Percentiles rank a stretch among this genome's conserved stretches.
Conservation (phyloP, 2,113 vertebrate genomes). For the Ptilorrhoa leucosticta region DNA sequence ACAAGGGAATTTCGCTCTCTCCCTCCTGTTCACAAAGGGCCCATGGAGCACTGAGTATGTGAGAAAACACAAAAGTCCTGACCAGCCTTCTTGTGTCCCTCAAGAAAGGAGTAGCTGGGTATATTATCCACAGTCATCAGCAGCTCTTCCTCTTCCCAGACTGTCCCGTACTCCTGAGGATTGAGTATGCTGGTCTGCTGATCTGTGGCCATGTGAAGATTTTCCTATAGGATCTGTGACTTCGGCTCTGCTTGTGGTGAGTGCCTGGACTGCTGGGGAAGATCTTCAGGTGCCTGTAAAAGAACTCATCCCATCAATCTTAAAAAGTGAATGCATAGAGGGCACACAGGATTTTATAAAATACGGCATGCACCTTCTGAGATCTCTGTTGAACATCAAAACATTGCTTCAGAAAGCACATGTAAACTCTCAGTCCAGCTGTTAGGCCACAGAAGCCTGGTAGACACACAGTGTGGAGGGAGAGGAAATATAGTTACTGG, state of each 20-base stretch:
- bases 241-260: not conserved
- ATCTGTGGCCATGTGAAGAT: not conserved
- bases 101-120: accelerated
- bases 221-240: not conserved
- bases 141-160: not conserved
- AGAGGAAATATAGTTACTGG: not conserved
- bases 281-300: not conserved
- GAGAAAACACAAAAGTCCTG: not conserved
- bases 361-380: not conserved
- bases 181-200: accelerated
- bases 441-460: not conserved
- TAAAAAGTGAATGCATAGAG: not conserved
- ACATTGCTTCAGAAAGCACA: not conserved
- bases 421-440: not conserved
- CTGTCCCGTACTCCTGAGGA: not conserved
- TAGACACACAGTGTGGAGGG: not conserved
- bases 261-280: not conserved
- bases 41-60: accelerated
- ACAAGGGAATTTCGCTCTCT: not conserved
- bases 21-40: not conserved
- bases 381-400: not conserved
- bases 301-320: not conserved
- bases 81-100: not conserved
- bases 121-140: not conserved
- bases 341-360: not conserved